These are phyloP conservation scores for Acanthurus leucopareius DNA, from an alignment of 2,797 vertebrate species.

Conservation along the genomic window DNA sequence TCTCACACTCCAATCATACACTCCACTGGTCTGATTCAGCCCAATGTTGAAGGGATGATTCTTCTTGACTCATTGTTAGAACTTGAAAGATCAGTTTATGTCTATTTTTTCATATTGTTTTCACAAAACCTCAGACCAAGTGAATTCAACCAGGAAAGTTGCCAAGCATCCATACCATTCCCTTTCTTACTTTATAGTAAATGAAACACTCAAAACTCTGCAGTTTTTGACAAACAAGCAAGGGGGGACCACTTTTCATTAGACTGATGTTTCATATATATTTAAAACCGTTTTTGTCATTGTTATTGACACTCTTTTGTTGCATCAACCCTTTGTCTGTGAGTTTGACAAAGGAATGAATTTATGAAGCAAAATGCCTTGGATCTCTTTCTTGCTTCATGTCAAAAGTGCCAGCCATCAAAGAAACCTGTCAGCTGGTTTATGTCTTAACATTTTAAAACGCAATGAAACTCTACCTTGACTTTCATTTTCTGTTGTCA, in stretches of 20 bases:
- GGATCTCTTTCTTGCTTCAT: slow-evolving; percentile 38
- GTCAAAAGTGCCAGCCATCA: slow-evolving; percentile 64
- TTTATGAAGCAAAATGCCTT: slow-evolving; percentile 31
- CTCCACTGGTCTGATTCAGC: neutral
- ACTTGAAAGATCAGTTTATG: neutral
- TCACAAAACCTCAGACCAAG: neutral
- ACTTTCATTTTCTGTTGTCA: slow-evolving; percentile 63
- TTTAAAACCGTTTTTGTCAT: neutral
- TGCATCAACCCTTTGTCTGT: slow-evolving; percentile 15
- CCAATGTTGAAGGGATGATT: slow-evolving; percentile 1
- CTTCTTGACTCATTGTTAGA: neutral
- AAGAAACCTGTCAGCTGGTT: slow-evolving; percentile 42
- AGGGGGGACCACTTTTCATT: neutral
- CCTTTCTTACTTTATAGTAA: neutral
- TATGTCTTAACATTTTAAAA: slow-evolving; percentile 54
- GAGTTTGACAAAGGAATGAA: slow-evolving; percentile 37
- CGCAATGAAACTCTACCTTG: slow-evolving; percentile 39
- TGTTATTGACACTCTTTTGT: slow-evolving; percentile 35
- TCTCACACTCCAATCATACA: neutral
- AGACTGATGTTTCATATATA: neutral
- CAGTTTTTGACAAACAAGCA: slow-evolving; percentile 11
- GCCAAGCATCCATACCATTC: too few species aligned
- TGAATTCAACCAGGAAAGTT: too few species aligned
- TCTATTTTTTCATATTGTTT: neutral
- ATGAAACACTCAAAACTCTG: neutral